These are phyloP conservation scores for Xenotilapia flavipinnis DNA, from an alignment of 2,113 vertebrate genomes.

Conservation along the genomic window DNA sequence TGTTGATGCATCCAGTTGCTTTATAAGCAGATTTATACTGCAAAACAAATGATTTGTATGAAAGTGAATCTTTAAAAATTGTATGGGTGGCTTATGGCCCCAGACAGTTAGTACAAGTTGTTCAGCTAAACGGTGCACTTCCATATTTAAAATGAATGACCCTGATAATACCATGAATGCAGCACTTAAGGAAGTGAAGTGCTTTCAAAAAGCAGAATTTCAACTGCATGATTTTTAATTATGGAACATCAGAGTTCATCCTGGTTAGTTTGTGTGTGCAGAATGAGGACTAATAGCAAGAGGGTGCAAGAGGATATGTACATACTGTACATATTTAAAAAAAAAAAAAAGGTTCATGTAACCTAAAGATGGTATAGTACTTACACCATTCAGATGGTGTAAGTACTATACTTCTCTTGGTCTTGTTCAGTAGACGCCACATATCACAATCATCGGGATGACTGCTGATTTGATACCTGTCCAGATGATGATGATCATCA, in stretches of 20 bases:
- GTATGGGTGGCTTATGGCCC: background rate
- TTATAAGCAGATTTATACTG: background rate
- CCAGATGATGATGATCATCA: background rate
- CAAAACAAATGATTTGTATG: background rate
- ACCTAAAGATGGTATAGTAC: background rate
- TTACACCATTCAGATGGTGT: background rate
- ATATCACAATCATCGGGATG: background rate
- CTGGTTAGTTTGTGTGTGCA: background rate
- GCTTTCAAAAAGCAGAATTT: background rate
- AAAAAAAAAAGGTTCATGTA: no score
- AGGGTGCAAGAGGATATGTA: background rate
- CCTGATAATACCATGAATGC: background rate
- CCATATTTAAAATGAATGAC: background rate
- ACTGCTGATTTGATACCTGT: background rate
- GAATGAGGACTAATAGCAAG: background rate
- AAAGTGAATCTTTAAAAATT: background rate
- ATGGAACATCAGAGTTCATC: background rate
- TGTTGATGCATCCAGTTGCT: background rate
- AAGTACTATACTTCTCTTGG: background rate
- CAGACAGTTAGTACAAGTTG: background rate
- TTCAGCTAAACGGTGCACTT: background rate
- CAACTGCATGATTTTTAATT: background rate
- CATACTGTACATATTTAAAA: background rate
- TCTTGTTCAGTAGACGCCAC: background rate
- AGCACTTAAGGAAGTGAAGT: background rate